These are phyloP conservation scores for Pseudanteris insignis DNA, from an alignment of 2,888 invertebrate species.

Conservation along the genomic window DNA sequence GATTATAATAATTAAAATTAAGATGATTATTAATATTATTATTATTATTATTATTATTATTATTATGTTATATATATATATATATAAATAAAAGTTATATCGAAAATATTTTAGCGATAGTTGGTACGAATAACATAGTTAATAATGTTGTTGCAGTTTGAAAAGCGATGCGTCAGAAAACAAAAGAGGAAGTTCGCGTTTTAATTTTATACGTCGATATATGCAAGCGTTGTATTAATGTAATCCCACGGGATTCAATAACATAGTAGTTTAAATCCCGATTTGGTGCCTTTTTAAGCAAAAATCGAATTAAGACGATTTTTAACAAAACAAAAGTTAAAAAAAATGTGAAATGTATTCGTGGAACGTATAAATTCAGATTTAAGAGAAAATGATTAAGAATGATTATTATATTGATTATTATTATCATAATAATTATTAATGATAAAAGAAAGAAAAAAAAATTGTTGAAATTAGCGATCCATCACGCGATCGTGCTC, in stretches of 20 bases:
- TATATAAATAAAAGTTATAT: slow-evolving; percentile 65
- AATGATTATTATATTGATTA: no score
- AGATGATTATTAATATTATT: slow-evolving; percentile 49
- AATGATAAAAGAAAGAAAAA: slow-evolving; percentile 42
- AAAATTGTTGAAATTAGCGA: slow-evolving; percentile 33
- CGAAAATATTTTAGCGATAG: slow-evolving; percentile 66
- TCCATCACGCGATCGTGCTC: slow-evolving; percentile 55
- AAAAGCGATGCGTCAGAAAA: slow-evolving; percentile 64
- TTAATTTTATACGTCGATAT: slow-evolving; percentile 60
- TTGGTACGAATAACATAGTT: slow-evolving; percentile 61
- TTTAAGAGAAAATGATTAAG: no score
- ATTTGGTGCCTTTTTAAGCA: slow-evolving; percentile 65
- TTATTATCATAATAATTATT: no score
- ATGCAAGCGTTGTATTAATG: no score
- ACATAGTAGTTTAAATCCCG: slow-evolving; percentile 57
- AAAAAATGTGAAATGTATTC: no score
- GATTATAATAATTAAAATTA: slow-evolving; percentile 37
- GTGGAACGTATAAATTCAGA: no score
- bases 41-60: slow-evolving; percentile 38
- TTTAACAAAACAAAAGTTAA: no score
- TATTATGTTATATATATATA: slow-evolving; percentile 49
- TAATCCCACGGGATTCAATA: slow-evolving; percentile 58
- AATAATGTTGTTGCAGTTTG: slow-evolving; percentile 65
- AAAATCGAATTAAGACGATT: slow-evolving; percentile 50
- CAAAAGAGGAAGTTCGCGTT: slow-evolving; percentile 54